Conservation (phyloP, 2,113 vertebrate genomes). For the Ovis aries region ARS-UI_Ramb_v3.0 NC_056061.1:84149001-84149500, state of each 20-base stretch:
- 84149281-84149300: background rate
- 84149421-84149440: background rate
- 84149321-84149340: background rate
- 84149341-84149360: background rate
- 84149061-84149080: rapidly evolving
- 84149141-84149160: background rate
- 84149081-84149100: background rate
- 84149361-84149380: background rate
- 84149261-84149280: background rate
- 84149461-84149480: background rate
- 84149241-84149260: background rate
- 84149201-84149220: background rate
- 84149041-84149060: background rate
- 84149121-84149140: background rate
- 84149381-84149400: background rate
- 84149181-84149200: background rate
- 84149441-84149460: background rate
- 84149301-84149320: background rate
- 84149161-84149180: background rate
- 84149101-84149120: background rate
- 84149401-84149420: background rate
- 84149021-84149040: background rate
- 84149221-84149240: background rate
- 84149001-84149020: background rate
- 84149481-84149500: background rate